Base-by-base conservation (phyloP, 2,888 invertebrate species). In the Lamproptera curius region DNA sequence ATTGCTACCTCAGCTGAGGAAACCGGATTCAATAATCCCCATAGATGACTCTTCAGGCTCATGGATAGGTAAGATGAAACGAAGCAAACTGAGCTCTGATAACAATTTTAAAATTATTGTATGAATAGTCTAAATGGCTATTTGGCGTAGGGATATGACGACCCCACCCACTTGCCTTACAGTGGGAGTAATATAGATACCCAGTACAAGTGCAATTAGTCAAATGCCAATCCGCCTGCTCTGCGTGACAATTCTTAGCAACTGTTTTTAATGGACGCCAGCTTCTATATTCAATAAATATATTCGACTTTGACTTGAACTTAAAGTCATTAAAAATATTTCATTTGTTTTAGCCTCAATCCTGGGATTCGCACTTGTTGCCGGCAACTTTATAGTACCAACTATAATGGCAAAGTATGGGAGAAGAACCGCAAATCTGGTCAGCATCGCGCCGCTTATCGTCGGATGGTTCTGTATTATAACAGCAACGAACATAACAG, bases 51-150 rank as follows among this genome's bases (percentile, higher is more conserved):
- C 78, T 3, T 74, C 88, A 13, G 84, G 82, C 9, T 90, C 90
- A 14, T 90, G 90, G 90, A 88, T 91, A 63, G 90, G 82, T 79
- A 54, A 53, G n/a, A n/a, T n/a, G n/a, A n/a, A n/a, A n/a, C n/a
- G n/a, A n/a, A n/a, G n/a, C n/a, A n/a, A n/a, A n/a, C n/a, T n/a
- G n/a, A n/a, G n/a, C n/a, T n/a, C n/a, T n/a, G n/a, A n/a, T n/a
- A n/a, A n/a, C n/a, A n/a, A n/a, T n/a, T n/a, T n/a, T n/a, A n/a
- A n/a, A n/a, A n/a, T n/a, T n/a, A n/a, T n/a, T n/a, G n/a, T n/a
- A n/a, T n/a, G n/a, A n/a, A n/a, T n/a, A n/a, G n/a, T n/a, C n/a
- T n/a, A n/a, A n/a, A n/a, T n/a, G n/a, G n/a, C n/a, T n/a, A n/a
- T n/a, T n/a, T n/a, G n/a, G n/a, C n/a, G n/a, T n/a, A n/a, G n/a